Percentiles rank a stretch among this genome's conserved stretches.
Evolutionary conservation across 2,888 invertebrate species (phyloP).

Genomic region (Stenolophus ochropezus): DNA sequence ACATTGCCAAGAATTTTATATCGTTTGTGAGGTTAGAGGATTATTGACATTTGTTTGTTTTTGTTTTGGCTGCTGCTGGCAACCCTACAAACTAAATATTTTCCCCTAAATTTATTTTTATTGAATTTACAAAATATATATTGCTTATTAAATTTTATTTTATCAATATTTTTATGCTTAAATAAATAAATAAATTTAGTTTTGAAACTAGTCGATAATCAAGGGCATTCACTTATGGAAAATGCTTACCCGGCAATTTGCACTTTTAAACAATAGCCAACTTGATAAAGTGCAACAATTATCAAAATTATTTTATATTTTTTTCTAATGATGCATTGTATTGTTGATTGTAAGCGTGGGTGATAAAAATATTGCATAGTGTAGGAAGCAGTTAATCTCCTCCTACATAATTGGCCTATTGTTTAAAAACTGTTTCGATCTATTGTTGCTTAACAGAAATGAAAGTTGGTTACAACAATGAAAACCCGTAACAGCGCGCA

Average conservation of each 20-base stretch:
- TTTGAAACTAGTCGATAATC: background rate
- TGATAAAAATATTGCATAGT: slow-evolving; percentile 7
- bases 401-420: slow-evolving; percentile 30
- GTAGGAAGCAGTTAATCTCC: slow-evolving; percentile 12
- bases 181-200: background rate
- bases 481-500: background rate
- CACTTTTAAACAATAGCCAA: background rate
- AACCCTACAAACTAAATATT: background rate
- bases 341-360: slow-evolving; percentile 7
- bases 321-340: background rate
- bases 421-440: slow-evolving; percentile 19
- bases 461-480: slow-evolving; percentile 24
- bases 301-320: background rate
- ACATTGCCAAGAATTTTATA: slow-evolving; percentile 19
- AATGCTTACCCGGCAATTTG: background rate
- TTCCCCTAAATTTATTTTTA: background rate
- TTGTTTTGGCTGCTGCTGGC: background rate
- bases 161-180: no score
- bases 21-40: background rate
- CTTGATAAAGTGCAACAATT: background rate
- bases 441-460: slow-evolving; percentile 13
- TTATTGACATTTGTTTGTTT: background rate
- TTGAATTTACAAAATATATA: no score
- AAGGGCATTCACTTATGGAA: background rate
- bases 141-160: no score